Evolutionary conservation across 2,888 invertebrate species (phyloP), one percentile per base, ranked within the genome.

Genomic region (Pachydiplax longipennis): DNA sequence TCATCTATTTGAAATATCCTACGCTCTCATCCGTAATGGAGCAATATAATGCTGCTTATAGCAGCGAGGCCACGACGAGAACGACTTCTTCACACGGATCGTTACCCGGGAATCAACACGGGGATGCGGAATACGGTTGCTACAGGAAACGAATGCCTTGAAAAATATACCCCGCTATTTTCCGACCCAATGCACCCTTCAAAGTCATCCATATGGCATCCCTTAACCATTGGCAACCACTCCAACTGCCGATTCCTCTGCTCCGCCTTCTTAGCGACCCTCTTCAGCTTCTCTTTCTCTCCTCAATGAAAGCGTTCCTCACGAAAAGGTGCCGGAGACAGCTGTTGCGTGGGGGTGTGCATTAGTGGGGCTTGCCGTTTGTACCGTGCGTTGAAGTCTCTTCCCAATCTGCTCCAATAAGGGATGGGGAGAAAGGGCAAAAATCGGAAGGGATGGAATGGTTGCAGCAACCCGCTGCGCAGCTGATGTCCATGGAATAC

Each of bases 371-470:
- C 35, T 31, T 37, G 18, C 31, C 31, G 61, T 22, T 18, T 18
- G 10, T 58, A 35, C 31, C 87, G 87, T 18, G 37, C 87, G 87
- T 87, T 87, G 37, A 87, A 87, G 61, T 87, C 82, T 48, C 83
- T 53, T 18, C 15, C 37, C 87, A 8, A n/a, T 12, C 31, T 18
- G 58, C 44, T 13, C 15, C 13, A 25, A n/a, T 25, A 10, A 6
- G 31, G 53, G 25, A 22, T n/a, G 65, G n/a, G 65, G 25, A 25
- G 65, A 25, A 18, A 25, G 25, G 25, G 73, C 73, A 31, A 31
- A 25, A n/a, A 10, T 13, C 73, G 31, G n/a, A 8, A 13, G 73
- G 73, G 65, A 3, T n/a, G 73, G 65, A 3, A 65, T n/a, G 6
- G 22, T 13, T 82, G 18, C 31, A 31, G 4, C 4, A 3, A 31